Conservation (phyloP, 2,113 vertebrate species). For the Etia nguti region DNA sequence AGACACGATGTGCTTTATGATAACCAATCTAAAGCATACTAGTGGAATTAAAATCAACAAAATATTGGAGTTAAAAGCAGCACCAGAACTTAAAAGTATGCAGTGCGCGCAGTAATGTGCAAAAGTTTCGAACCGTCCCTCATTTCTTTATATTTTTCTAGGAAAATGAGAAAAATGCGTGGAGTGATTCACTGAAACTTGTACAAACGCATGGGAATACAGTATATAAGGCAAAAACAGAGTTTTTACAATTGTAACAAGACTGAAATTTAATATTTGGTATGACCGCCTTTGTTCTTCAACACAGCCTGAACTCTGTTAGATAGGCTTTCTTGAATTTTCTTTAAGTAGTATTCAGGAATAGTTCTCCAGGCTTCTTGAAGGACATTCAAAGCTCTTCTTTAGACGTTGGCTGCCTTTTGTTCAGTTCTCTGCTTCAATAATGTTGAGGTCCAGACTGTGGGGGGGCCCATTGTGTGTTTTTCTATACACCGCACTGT, state of each 20-base stretch:
- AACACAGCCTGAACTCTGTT: no score
- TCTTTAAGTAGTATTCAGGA: not conserved
- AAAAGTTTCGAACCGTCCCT: not conserved
- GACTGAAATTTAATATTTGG: no score
- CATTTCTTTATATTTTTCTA: not conserved
- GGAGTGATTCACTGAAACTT: not conserved
- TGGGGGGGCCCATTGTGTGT: not conserved
- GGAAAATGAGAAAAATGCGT: not conserved
- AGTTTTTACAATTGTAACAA: not conserved
- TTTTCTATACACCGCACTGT: not conserved
- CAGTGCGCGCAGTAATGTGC: fast-evolving
- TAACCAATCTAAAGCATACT: fast-evolving
- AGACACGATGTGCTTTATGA: not conserved
- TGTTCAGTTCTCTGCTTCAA: not conserved
- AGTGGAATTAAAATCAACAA: not conserved
- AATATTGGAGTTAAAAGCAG: not conserved
- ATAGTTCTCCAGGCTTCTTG: no score
- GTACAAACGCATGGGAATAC: not conserved
- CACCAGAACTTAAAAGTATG: not conserved
- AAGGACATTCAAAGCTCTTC: fast-evolving
- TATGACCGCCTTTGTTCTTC: no score
- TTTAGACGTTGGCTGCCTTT: not conserved
- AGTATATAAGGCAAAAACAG: not conserved
- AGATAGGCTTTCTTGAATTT: not conserved
- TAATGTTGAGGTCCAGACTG: not conserved